A percentile compares a stretch with the other conserved stretches of the same genome.
phyloP scores from a whole-genome alignment of 2,888 invertebrate genomes.

The Drosophila basisetae region DNA sequence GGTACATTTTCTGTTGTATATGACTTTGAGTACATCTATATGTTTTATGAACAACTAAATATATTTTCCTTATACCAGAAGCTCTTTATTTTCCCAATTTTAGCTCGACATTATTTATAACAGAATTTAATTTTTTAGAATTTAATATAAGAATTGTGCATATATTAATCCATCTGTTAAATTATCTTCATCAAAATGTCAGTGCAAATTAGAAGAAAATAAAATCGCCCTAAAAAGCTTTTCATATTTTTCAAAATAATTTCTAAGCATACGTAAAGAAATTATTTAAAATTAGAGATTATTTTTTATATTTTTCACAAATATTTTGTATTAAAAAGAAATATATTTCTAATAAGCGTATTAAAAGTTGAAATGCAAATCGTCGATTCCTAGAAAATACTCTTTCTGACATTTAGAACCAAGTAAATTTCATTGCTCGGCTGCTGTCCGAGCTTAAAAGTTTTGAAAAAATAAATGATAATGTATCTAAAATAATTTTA shows the following conservation, averaged over 20 bases:
- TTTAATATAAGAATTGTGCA: not conserved
- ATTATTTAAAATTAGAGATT: not conserved
- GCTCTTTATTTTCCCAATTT: not conserved
- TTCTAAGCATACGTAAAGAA: not conserved
- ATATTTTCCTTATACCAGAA: not conserved
- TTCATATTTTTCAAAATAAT: not conserved
- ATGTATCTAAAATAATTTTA: not conserved
- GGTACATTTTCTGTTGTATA: conserved; percentile 12
- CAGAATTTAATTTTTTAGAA: not conserved
- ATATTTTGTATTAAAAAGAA: too few relatives aligned
- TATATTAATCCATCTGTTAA: not conserved
- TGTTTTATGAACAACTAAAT: conserved; percentile 6
- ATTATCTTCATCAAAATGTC: not conserved
- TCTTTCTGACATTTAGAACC: not conserved
- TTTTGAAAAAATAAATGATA: accelerated
- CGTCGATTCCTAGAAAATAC: not conserved
- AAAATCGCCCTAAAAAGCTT: not conserved
- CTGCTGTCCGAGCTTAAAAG: not conserved
- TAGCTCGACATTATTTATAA: not conserved
- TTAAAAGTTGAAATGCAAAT: too few relatives aligned
- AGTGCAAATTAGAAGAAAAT: not conserved
- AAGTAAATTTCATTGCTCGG: not conserved
- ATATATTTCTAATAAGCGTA: too few relatives aligned
- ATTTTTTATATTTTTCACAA: not conserved
- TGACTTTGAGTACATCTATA: conserved; percentile 39